Evolutionary conservation across 2,113 vertebrate genomes (phyloP), one percentile per base, ranked within the genome.

Genomic region (Platysternon megacephalum): DNA sequence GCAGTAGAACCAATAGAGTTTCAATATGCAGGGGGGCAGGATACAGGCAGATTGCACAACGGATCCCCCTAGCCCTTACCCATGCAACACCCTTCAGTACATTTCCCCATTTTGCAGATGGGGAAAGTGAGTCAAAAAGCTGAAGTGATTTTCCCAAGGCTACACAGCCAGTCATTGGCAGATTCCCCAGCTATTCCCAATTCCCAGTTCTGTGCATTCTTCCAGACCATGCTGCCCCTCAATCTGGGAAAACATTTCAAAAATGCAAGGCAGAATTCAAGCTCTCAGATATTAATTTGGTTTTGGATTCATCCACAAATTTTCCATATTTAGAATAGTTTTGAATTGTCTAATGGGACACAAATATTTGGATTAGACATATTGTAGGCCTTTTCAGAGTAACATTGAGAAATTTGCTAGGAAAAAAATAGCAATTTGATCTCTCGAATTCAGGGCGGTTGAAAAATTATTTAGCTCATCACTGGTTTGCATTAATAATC

Each of bases 281-380:
- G 91, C 83, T 94, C 94, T 95, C 94, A 91, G 82, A 98, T 97
- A 95, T 97, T 97, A 94, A 95, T 98, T 97, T 95, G 94, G 85
- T 93, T 97, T 96, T 96, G 94, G 96, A 97, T 96, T 94, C 95
- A 91, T 96, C 68, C 95, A 96, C 78, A 96, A 97, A 97, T 92
- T 97, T 98, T 95, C 96, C 89, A 74, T 96, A 88, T 97, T 97
- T 97, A 97, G 95, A 95, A 96, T 91, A 3, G 95, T 96, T 98
- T 96, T 97, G 91, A 97, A 97, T 94, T 96, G 82, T 92, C 97
- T 91, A 85, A 89, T 88, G 93, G 96, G 95, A 97, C 90, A 95
- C 76, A 97, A 95, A 95, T 97, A 95, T 97, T 98, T 97, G 92
- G 84, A 95, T 95, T 97, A 95, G 82, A 95, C 93, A 96, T 93